Percentiles rank a stretch among this genome's conserved stretches.
Conservation (phyloP, 2,888 invertebrate genomes). For the Teleogryllus oceanicus region DNA sequence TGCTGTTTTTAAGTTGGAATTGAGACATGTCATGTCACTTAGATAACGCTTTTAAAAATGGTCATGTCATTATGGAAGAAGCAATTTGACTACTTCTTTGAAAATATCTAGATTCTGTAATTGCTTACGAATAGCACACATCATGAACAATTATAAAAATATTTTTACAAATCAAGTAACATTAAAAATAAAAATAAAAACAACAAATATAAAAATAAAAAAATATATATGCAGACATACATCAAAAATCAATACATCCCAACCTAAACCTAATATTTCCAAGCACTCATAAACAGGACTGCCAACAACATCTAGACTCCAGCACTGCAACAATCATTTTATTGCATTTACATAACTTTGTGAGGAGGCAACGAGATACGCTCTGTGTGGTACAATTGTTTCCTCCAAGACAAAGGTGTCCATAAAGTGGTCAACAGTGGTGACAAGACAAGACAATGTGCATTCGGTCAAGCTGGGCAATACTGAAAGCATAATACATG, state of each 20-base stretch:
- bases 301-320: slow-evolving; percentile 27
- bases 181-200: slow-evolving; percentile 23
- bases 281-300: slow-evolving; percentile 26
- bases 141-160: slow-evolving; percentile 18
- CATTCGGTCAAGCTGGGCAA: slow-evolving; percentile 37
- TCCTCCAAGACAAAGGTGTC: slow-evolving; percentile 38
- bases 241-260: slow-evolving; percentile 25
- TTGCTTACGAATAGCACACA: slow-evolving; percentile 9
- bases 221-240: slow-evolving; percentile 23
- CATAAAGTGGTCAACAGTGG: slow-evolving; percentile 39
- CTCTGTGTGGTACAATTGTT: slow-evolving; percentile 24
- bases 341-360: slow-evolving; percentile 25
- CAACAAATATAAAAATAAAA: slow-evolving; percentile 25
- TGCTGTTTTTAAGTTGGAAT: slow-evolving; percentile 5
- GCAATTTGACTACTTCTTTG: slow-evolving; percentile 8
- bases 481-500: slow-evolving; percentile 37
- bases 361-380: slow-evolving; percentile 29
- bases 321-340: slow-evolving; percentile 27
- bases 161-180: slow-evolving; percentile 21
- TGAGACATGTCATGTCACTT: slow-evolving; percentile 19
- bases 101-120: slow-evolving; percentile 2
- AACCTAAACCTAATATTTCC: slow-evolving; percentile 22
- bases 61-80: slow-evolving; percentile 18
- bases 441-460: slow-evolving; percentile 36
- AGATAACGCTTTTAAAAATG: neutral